These are phyloP conservation scores for Tragulus kanchil DNA, from an alignment of 2,113 vertebrate species.

Conservation along the genomic window DNA sequence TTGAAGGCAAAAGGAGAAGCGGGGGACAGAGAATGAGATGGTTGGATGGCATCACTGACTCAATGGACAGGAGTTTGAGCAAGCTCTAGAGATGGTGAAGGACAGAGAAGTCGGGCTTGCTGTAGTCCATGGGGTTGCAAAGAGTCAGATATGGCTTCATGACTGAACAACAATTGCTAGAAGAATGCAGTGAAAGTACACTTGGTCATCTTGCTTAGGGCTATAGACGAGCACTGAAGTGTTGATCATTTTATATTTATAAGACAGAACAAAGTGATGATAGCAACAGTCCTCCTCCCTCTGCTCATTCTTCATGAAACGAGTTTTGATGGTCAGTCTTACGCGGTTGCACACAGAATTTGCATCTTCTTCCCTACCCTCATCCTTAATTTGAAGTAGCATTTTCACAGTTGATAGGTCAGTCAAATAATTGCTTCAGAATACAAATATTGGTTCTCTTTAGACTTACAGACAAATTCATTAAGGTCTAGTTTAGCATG, in stretches of 20 bases:
- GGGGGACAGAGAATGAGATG: no score
- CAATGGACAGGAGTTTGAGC: no score
- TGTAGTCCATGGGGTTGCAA: no score
- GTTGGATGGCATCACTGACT: no score
- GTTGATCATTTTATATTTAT: not conserved
- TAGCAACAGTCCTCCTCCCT: not conserved
- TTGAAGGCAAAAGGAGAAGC: no score
- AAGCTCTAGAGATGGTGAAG: no score
- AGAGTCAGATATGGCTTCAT: no score
- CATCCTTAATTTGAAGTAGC: not conserved
- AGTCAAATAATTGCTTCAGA: conserved; percentile 78
- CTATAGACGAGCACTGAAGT: not conserved
- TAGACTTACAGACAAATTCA: conserved; percentile 78
- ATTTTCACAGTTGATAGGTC: conserved; percentile 74
- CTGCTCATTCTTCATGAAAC: not conserved
- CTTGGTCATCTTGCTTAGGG: not conserved
- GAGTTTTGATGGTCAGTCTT: not conserved
- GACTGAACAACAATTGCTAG: no score
- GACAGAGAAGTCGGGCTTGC: no score
- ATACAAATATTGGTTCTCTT: conserved; percentile 78
- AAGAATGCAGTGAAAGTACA: not conserved
- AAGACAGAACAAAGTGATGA: not conserved
- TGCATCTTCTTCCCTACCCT: not conserved
- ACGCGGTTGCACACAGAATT: not conserved
- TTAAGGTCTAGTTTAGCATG: conserved; percentile 81